Conservation (phyloP, 2,797 vertebrate genomes). For the Mastacembelus armatus region DNA sequence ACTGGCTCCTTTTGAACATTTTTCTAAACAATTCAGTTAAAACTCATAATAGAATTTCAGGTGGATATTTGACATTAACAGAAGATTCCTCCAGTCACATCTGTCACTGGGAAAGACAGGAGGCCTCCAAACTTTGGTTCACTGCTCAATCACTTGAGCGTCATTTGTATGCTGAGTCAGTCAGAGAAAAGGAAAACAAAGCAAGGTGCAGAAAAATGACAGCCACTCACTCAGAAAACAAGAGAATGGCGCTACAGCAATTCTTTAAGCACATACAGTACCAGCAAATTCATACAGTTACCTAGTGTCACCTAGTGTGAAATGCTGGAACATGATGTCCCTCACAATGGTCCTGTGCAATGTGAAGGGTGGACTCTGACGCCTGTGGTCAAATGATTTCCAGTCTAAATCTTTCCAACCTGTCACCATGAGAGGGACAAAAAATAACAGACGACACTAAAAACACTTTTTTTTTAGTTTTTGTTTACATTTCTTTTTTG, state of each 20-base stretch:
- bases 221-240: constrained; percentile 50
- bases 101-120: constrained; percentile 54
- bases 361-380: constrained; percentile 10
- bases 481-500: background rate
- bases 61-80: constrained; percentile 27
- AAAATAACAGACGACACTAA: background rate
- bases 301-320: constrained; percentile 39
- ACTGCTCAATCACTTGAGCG: constrained; percentile 57
- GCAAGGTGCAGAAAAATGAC: constrained; percentile 60
- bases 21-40: constrained; percentile 32
- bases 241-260: constrained; percentile 35
- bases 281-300: constrained; percentile 23
- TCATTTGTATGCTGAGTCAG: constrained; percentile 69
- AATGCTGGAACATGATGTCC: constrained; percentile 3
- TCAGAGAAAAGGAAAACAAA: constrained; percentile 65
- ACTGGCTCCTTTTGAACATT: constrained; percentile 9
- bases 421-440: no score
- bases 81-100: constrained; percentile 45
- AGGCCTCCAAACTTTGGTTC: constrained; percentile 47
- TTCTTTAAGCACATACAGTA: constrained; percentile 44
- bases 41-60: constrained; percentile 11
- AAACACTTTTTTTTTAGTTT: background rate
- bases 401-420: constrained; percentile 12
- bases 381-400: constrained; percentile 1
- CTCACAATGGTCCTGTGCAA: background rate